Base-by-base conservation (phyloP, 2,888 invertebrate species). In the Dolichopus griseipennis region DNA sequence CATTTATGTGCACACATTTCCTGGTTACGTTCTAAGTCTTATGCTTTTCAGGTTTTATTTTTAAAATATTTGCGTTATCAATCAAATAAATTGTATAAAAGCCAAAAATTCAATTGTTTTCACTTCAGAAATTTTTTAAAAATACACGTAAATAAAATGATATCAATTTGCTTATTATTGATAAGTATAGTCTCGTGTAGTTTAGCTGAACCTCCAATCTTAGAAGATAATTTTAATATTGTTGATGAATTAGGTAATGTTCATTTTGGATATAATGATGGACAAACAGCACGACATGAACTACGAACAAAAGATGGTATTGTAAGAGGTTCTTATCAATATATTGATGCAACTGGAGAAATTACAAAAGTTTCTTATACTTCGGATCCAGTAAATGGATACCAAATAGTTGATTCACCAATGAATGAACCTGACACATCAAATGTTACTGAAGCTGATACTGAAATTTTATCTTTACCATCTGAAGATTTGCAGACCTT, bases 251-350 rank as follows among this genome's bases (percentile, higher is more conserved):
- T 43, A 1, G 72, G 72, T 10, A 70, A 68, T 33, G 71, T 71
- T 37, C 70, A 68, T 34, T 72, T 70, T 41, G 71, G 71, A 15
- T 71, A 68, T 63, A 72, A 71, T 64, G 69, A 68, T 27, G 72
- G 71, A 2, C 68, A 43, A 15, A 20, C 52, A 1, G 69, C 71
- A 2, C 65, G 68, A 0, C 71, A 72, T 27, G 72, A 72, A 61
- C 63, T 68, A 33, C 67, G 70, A 9, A 61, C 72, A 1, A 20
- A 68, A 1, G 75, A 75, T 65, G 77, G 77, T 65, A 71, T 75
- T 61, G 74, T 75, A 20, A 73, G 75, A 66, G 78, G 77, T 65
- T 75, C 75, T 8, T 81, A 79, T 72, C 75, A 75, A 61, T 81
- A 78, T 73, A 72, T 80, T 21, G 80, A 81, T 71, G 75, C 76